Evolutionary conservation across 2,113 vertebrate species (phyloP).

Genomic region (Baryphthengus martii): DNA sequence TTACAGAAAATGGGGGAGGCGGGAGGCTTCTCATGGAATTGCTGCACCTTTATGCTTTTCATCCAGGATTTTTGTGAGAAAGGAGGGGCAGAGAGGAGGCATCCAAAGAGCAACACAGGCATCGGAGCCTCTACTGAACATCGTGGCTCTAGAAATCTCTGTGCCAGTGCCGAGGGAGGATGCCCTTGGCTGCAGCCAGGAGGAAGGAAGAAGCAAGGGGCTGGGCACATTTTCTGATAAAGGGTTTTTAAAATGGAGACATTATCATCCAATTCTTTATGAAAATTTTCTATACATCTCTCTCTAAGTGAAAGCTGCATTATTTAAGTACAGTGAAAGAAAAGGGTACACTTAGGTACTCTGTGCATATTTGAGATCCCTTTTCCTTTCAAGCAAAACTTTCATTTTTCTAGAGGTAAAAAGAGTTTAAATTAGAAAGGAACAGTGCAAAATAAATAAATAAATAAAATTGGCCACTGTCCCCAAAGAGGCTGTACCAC

Average conservation of each 20-base stretch:
- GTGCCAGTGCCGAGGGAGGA: neutral
- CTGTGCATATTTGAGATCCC: neutral
- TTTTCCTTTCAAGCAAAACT: neutral
- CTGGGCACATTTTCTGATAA: neutral
- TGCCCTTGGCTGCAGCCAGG: rapidly evolving
- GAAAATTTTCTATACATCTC: neutral
- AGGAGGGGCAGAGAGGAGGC: neutral
- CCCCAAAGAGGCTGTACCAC: rapidly evolving
- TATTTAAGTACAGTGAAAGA: neutral
- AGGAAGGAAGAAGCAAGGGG: rapidly evolving
- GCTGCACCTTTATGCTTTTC: neutral
- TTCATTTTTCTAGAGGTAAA: neutral
- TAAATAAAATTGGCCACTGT: neutral
- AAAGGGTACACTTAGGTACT: neutral
- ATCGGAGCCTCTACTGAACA: neutral
- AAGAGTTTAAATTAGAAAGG: neutral
- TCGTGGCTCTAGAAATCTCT: neutral
- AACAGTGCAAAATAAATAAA: neutral
- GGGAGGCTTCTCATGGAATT: neutral
- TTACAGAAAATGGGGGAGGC: neutral
- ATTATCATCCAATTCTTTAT: neutral
- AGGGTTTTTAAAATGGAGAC: neutral
- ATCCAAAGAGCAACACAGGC: rapidly evolving
- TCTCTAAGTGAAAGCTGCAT: neutral
- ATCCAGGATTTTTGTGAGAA: neutral